Conservation (phyloP, 1,140 invertebrate species). For the Drosophila ananassae region DNA sequence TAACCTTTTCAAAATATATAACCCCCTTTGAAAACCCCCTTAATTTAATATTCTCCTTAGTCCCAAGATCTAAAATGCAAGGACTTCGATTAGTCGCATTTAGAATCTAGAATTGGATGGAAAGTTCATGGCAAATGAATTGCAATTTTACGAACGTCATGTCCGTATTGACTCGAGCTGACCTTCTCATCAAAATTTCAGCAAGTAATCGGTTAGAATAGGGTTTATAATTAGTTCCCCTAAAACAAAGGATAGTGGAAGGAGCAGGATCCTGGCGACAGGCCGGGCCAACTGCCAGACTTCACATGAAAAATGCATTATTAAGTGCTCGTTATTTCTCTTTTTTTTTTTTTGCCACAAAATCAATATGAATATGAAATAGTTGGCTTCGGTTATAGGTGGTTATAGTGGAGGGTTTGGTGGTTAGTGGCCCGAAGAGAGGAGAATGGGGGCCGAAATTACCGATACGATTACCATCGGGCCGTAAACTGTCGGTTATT, state of each 20-base stretch:
- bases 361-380: conserved; percentile 43
- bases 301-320: conserved; percentile 53
- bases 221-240: no score
- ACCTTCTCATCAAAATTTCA: neutral
- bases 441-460: neutral
- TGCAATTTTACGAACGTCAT: neutral
- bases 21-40: no score
- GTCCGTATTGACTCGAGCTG: neutral
- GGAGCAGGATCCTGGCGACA: conserved; percentile 5
- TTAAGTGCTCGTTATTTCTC: conserved; percentile 13
- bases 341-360: conserved; percentile 1
- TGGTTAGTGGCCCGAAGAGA: neutral
- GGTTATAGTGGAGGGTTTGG: no score
- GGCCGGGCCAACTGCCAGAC: conserved; percentile 23
- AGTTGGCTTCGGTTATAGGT: neutral
- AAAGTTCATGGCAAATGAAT: neutral
- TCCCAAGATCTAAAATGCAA: no score
- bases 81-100: no score
- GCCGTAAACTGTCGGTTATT: conserved; percentile 39
- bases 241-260: conserved; percentile 1
- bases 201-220: neutral
- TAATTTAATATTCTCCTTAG: no score
- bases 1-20: no score
- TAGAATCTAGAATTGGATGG: neutral
- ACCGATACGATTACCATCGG: conserved; percentile 42